Evolutionary conservation across 2,113 vertebrate species (phyloP), one percentile per base, ranked within the genome.

Genomic region (Petrocephalus zakoni): DNA sequence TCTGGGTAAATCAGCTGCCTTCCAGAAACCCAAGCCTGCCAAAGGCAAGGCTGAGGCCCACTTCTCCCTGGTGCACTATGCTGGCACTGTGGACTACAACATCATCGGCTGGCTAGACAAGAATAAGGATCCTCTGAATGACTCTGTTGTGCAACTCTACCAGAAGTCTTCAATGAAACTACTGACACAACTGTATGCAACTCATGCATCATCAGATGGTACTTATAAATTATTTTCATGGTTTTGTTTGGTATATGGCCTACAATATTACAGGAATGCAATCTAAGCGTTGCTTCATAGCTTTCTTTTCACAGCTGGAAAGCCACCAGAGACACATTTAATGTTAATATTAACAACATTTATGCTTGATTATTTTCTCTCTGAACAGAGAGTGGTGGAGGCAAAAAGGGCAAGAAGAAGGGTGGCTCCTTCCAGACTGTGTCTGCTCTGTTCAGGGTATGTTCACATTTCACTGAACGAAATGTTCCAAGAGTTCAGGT

Each of bases 321-420:
- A 61, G 22, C 22, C 56, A 61, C 56, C 56, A 61, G 56, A 61
- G 56, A 61, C 56, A 61, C n/a, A 61, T 61, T 61, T 61, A 10
- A n/a, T 61, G 56, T 61, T n/a, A 9, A n/a, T n/a, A 61, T 8
- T 61, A 61, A 61, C 42, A 42, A 42, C 42, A 42, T 42, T 42
- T 42, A 42, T 42, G 42, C 42, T 42, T 42, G 42, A 1, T 42
- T 42, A 42, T 42, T 42, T 42, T 42, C 42, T 42, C 42, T 42
- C 42, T 42, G 42, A 42, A 2, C 42, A 42, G 42, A 42, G 42
- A 92, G 94, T 0, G 49, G 93, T 42, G 90, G 91, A 61, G 95
- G 95, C 52, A 96, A 96, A 21, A 98, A 98, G 91, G 96, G 86
- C 22, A 64, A 64, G 61, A 64, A 64, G 61, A 64, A 64, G 61